Percentiles rank a stretch among this genome's conserved stretches.
phyloP scores from a whole-genome alignment of 1,140 invertebrate species.

The Zelostemma sp. region DNA sequence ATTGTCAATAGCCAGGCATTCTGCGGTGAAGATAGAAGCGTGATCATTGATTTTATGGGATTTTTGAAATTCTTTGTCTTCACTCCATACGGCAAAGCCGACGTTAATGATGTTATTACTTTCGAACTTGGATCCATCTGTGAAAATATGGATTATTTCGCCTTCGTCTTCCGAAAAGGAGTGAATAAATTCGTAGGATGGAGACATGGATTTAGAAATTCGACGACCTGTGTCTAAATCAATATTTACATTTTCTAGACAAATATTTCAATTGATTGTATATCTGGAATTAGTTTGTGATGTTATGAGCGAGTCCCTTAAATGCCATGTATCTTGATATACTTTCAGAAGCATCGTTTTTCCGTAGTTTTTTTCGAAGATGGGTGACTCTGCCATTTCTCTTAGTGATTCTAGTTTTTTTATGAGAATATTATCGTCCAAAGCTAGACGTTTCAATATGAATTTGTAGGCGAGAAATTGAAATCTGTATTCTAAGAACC shows the following conservation, averaged over 20 bases:
- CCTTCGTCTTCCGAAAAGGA: neutral
- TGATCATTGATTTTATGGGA: conserved; percentile 7
- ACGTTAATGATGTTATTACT: neutral
- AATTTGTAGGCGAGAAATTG: neutral
- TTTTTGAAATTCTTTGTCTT: conserved; percentile 3
- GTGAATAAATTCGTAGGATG: neutral
- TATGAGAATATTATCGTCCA: neutral
- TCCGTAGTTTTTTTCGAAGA: too few relatives aligned
- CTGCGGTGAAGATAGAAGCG: conserved; percentile 25
- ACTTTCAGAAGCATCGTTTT: neutral
- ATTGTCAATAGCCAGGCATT: conserved; percentile 8
- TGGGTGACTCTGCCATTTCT: neutral
- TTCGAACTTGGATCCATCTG: conserved; percentile 20
- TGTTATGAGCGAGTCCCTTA: neutral
- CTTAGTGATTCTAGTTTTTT: neutral
- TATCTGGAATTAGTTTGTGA: neutral
- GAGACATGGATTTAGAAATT: neutral
- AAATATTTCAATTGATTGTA: neutral
- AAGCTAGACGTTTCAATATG: neutral
- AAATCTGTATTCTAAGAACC: conserved; percentile 3
- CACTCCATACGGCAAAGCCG: conserved; percentile 16
- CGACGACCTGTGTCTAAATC: neutral
- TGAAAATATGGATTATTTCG: conserved; percentile 7
- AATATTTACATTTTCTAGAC: neutral
- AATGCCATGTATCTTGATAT: neutral